A percentile compares a stretch with the other conserved stretches of the same genome.
Evolutionary conservation across 2,888 invertebrate species (phyloP).

Genomic region (Agrochola macilenta): DNA sequence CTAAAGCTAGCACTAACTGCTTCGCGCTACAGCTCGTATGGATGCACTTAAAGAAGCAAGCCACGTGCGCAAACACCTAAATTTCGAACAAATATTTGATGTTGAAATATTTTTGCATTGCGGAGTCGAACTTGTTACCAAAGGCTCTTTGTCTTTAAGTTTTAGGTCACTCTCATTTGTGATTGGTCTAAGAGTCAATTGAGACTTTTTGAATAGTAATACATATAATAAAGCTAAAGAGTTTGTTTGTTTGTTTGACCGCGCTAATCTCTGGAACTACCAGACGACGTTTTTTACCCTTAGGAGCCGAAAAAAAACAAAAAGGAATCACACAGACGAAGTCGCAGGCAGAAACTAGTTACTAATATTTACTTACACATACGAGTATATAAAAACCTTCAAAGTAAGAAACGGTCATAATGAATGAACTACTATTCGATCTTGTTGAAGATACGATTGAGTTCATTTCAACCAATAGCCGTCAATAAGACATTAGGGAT

Average conservation of each 20-base stretch:
- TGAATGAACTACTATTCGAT: background rate
- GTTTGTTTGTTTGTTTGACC: too few relatives aligned
- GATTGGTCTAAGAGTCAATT: background rate
- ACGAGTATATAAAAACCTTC: background rate
- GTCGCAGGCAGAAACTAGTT: background rate
- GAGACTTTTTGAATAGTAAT: too few relatives aligned
- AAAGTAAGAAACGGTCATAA: background rate
- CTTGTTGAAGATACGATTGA: background rate
- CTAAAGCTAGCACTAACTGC: slow-evolving; percentile 49
- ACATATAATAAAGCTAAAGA: too few relatives aligned
- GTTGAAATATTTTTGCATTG: slow-evolving; percentile 44
- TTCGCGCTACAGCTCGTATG: slow-evolving; percentile 21
- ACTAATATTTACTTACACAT: background rate
- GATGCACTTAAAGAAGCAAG: slow-evolving; percentile 48
- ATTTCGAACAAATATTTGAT: slow-evolving; percentile 53
- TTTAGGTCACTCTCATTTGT: background rate
- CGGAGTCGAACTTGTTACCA: slow-evolving; percentile 6
- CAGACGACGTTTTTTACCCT: too few relatives aligned
- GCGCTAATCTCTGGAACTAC: too few relatives aligned
- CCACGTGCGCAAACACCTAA: slow-evolving; percentile 52
- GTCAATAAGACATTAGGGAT: slow-evolving; percentile 36
- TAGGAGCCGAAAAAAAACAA: background rate
- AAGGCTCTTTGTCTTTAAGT: background rate
- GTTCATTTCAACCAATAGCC: slow-evolving; percentile 21
- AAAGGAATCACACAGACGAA: background rate